These are phyloP conservation scores for Micrastur ruficollis DNA, from an alignment of 2,797 vertebrate species.

Conservation along the genomic window DNA sequence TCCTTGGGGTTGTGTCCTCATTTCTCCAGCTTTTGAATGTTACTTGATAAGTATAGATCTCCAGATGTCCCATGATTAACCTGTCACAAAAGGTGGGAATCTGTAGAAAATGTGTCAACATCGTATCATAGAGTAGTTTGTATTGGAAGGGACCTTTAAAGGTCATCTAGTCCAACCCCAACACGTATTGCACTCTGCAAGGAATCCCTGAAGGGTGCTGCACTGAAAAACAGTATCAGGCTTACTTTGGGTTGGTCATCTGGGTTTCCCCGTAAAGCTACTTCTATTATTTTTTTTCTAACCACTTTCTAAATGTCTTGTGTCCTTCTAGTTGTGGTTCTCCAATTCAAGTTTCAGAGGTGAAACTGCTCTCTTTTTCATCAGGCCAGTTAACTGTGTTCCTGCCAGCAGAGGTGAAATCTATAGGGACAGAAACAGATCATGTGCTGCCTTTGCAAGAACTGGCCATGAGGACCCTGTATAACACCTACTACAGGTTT, in stretches of 20 bases:
- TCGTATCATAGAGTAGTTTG: not conserved
- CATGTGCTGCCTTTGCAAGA: conserved; percentile 90
- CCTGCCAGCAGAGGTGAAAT: conserved; percentile 90
- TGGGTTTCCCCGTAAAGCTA: not conserved
- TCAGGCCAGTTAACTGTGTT: conserved; percentile 81
- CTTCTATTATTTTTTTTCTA: not conserved
- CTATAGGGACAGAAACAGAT: conserved; percentile 85
- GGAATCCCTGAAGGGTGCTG: not conserved
- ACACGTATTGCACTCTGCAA: not conserved
- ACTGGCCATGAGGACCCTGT: conserved; percentile 86
- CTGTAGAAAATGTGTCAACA: not conserved
- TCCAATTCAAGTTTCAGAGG: conserved; percentile 76
- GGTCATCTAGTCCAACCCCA: not conserved
- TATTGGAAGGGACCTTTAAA: not conserved
- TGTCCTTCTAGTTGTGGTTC: conserved; percentile 86
- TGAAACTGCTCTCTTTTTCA: conserved; percentile 79
- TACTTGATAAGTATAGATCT: not conserved
- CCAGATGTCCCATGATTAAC: not conserved
- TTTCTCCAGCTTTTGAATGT: not conserved
- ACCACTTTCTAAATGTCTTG: conserved; percentile 26
- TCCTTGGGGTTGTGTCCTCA: not conserved
- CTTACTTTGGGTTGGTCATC: not conserved
- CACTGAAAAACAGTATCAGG: not conserved
- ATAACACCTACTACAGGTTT: conserved; percentile 73
- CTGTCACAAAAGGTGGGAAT: not conserved